Conservation (phyloP, 2,797 vertebrate genomes). For the Hypotaenidia okinawae region DNA sequence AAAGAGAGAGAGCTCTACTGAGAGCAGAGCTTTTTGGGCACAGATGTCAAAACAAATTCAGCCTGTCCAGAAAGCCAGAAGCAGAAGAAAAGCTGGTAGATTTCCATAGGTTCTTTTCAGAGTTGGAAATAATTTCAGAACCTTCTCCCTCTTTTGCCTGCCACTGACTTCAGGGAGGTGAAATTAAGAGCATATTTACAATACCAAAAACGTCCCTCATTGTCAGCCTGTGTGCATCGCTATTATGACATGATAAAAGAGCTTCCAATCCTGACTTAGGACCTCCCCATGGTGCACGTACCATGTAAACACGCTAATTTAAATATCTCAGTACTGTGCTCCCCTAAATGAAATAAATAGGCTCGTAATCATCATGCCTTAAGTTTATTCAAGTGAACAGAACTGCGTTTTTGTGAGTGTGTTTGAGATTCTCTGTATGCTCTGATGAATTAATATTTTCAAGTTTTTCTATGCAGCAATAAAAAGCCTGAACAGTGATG, state of each 20-base stretch:
- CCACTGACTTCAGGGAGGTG: neutral
- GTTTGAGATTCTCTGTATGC: neutral
- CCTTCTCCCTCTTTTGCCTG: neutral
- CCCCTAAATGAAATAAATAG: conserved; percentile 13
- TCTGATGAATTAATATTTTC: neutral
- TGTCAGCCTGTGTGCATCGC: neutral
- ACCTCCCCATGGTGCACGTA: neutral
- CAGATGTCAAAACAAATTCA: neutral
- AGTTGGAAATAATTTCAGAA: neutral
- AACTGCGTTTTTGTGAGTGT: neutral
- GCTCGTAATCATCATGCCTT: neutral
- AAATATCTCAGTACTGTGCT: neutral
- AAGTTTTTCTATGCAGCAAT: neutral
- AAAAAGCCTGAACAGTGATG: neutral
- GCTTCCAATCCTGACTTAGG: neutral
- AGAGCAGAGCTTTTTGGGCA: neutral
- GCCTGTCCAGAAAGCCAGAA: neutral
- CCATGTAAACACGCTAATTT: neutral
- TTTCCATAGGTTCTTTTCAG: neutral
- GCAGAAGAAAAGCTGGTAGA: neutral
- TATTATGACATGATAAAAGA: neutral
- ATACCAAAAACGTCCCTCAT: neutral
- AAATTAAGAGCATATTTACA: neutral
- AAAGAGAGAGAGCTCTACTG: neutral
- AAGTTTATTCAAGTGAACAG: conserved; percentile 1